Percentiles rank a stretch among this genome's conserved stretches.
These are phyloP conservation scores for Helicolenus hilgendorfi DNA, from an alignment of 2,797 vertebrate genomes.

Conservation along the genomic window DNA sequence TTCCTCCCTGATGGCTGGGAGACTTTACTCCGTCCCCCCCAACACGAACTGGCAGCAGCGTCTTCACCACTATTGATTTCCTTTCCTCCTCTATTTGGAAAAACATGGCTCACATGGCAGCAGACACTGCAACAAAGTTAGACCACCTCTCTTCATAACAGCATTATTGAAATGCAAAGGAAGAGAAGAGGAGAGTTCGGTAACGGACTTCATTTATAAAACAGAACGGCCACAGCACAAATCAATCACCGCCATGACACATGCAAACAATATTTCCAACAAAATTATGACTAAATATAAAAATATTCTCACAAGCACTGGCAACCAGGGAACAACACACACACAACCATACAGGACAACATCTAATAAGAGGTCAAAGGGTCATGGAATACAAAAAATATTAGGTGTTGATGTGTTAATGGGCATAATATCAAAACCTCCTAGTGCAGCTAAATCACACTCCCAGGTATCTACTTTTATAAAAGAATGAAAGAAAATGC, in stretches of 20 bases:
- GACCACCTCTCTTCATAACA: constrained; percentile 40
- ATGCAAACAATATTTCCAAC: background rate
- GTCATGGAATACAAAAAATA: background rate
- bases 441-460: background rate
- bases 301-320: background rate
- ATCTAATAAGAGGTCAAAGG: background rate
- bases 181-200: constrained; percentile 10
- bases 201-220: constrained; percentile 37
- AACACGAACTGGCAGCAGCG: constrained; percentile 66
- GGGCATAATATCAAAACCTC: background rate
- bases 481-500: background rate
- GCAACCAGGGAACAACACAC: background rate
- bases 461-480: background rate
- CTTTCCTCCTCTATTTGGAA: constrained; percentile 72
- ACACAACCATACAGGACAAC: background rate
- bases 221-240: constrained; percentile 17
- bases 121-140: constrained; percentile 41
- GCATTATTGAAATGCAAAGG: constrained; percentile 52
- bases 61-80: constrained; percentile 81
- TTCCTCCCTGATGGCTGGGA: constrained; percentile 47
- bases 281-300: background rate
- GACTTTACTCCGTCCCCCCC: constrained; percentile 35
- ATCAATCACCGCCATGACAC: constrained; percentile 21
- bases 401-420: background rate
- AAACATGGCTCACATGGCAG: constrained; percentile 65